Percentiles rank a stretch among this genome's conserved stretches.
Conservation (phyloP, 2,797 vertebrate species). For the Discoglossus pictus region DNA sequence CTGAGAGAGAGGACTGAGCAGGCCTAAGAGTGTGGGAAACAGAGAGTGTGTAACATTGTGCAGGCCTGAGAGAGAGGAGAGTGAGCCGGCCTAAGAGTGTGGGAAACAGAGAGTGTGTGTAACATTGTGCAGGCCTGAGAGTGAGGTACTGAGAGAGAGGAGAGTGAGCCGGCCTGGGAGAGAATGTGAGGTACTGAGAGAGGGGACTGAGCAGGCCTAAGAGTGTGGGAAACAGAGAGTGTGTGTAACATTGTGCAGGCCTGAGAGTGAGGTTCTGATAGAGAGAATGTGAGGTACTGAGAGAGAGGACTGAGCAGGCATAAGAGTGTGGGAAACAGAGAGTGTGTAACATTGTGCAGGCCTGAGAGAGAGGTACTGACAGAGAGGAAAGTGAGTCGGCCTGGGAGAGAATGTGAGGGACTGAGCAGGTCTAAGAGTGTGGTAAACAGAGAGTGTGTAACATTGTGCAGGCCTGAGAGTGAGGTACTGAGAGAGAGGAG, state of each 20-base stretch:
- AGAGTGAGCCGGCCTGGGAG: not conserved
- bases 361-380: constrained; percentile 19
- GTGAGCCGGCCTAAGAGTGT: not conserved
- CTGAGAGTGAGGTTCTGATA: no score
- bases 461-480: no score
- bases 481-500: no score
- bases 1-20: constrained; percentile 17
- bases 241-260: not conserved
- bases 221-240: not conserved
- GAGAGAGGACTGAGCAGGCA: not conserved
- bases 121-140: constrained; percentile 14
- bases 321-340: not conserved
- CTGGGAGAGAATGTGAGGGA: no score
- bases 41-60: not conserved
- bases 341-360: constrained; percentile 10
- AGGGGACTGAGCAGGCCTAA: constrained; percentile 5
- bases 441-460: not conserved
- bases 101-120: not conserved
- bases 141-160: constrained; percentile 24
- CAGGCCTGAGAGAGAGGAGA: not conserved
- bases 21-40: not conserved
- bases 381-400: no score
- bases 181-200: not conserved
- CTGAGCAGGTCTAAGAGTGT: not conserved
- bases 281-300: not conserved